These are phyloP conservation scores for Prietella phreatophila DNA, from an alignment of 2,113 vertebrate species.

Conservation along the genomic window DNA sequence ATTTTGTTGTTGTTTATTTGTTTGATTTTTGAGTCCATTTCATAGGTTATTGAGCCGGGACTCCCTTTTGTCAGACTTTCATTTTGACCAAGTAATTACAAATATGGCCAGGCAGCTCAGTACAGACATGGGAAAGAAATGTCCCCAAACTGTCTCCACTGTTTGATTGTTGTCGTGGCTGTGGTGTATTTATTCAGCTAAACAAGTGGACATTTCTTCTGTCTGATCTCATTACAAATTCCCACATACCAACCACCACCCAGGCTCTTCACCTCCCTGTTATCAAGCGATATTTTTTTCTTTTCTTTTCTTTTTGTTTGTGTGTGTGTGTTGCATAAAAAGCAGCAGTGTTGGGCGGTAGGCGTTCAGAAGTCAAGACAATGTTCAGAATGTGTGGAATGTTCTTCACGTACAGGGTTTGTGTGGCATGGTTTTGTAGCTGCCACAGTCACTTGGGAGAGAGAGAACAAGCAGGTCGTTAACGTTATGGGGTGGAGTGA, in stretches of 20 bases:
- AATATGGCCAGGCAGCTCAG: conserved; percentile 1
- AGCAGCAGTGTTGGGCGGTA: conserved; percentile 47
- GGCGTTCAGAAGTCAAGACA: conserved; percentile 59
- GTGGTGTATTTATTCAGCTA: not conserved
- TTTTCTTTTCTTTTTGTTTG: not conserved
- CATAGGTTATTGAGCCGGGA: conserved; percentile 40
- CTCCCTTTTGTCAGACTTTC: conserved; percentile 42
- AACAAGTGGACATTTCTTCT: conserved; percentile 13
- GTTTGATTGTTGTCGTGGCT: not conserved
- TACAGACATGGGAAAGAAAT: not conserved
- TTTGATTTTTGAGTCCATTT: not conserved
- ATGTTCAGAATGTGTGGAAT: conserved; percentile 65
- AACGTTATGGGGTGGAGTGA: not conserved
- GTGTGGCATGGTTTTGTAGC: conserved; percentile 49
- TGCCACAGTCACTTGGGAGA: conserved; percentile 41
- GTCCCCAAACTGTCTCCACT: not conserved
- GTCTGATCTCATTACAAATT: not conserved
- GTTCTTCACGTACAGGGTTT: conserved; percentile 46
- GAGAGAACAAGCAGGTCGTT: not conserved
- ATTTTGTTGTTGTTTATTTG: not conserved
- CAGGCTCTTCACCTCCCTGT: conserved; percentile 41
- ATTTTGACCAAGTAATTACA: conserved; percentile 46
- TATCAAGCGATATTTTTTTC: conserved; percentile 53
- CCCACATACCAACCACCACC: conserved; percentile 20
- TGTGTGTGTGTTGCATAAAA: conserved; percentile 24